A percentile compares a stretch with the other conserved stretches of the same genome.
Evolutionary conservation across 2,113 vertebrate genomes (phyloP).

Genomic region (Varanus salvator): DNA sequence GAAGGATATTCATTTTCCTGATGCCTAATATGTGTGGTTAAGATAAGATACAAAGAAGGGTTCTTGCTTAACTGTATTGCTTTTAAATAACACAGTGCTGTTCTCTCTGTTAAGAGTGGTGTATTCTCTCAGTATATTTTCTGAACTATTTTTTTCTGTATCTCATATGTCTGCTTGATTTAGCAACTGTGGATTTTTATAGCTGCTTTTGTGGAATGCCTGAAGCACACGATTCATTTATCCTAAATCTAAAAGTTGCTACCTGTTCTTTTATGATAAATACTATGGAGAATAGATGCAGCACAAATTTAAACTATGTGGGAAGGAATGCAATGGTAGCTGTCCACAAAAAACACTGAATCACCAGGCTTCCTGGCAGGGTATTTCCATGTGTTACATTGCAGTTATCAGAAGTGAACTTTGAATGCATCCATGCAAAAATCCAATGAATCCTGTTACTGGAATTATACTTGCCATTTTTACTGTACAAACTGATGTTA

Average conservation of each 20-base stretch:
- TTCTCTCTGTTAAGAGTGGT: not conserved
- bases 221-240: not conserved
- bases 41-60: not conserved
- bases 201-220: not conserved
- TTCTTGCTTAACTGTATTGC: not conserved
- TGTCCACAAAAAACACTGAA: not conserved
- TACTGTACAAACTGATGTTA: not conserved
- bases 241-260: not conserved
- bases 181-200: not conserved
- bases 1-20: not conserved
- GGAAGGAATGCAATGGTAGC: not conserved
- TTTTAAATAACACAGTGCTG: not conserved
- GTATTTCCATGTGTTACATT: too few relatives aligned
- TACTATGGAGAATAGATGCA: not conserved
- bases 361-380: not conserved
- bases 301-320: not conserved
- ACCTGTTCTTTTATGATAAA: not conserved
- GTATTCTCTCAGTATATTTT: not conserved
- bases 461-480: not conserved
- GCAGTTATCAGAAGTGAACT: not conserved
- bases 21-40: not conserved
- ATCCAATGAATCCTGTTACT: not conserved
- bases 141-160: not conserved
- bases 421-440: not conserved
- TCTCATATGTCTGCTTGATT: not conserved